Percentiles rank a stretch among this genome's conserved stretches.
phyloP scores from a whole-genome alignment of 1,140 invertebrate genomes.

The Halesus radiatus region DNA sequence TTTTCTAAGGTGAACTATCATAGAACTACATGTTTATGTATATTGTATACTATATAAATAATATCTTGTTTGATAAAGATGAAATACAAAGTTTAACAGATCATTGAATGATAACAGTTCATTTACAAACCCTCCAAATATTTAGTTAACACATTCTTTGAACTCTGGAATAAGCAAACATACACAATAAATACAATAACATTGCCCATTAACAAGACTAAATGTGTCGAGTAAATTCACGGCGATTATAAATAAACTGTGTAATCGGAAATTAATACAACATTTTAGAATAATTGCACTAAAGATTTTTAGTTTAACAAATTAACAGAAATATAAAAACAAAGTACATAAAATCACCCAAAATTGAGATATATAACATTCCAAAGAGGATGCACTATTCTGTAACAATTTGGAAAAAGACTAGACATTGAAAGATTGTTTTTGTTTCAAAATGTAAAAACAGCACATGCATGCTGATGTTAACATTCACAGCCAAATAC shows the following conservation, averaged over 20 bases:
- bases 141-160: background rate
- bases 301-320: conserved; percentile 14
- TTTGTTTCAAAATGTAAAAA: conserved; percentile 18
- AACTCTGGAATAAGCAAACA: conserved; percentile 8
- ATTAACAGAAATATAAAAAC: conserved; percentile 20
- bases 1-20: too few species aligned
- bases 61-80: background rate
- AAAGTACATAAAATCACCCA: background rate
- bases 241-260: too few species aligned
- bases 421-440: conserved; percentile 11
- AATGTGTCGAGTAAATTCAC: too few species aligned
- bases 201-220: too few species aligned
- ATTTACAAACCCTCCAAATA: conserved; percentile 1
- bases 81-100: conserved; percentile 6
- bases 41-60: background rate
- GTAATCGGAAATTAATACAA: too few species aligned
- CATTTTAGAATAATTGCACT: background rate
- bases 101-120: conserved; percentile 20
- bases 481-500: conserved; percentile 34
- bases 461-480: background rate
- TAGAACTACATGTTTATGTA: background rate
- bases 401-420: conserved; percentile 31
- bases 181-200: background rate
- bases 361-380: conserved; percentile 1
- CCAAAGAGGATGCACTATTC: background rate